Evolutionary conservation across 2,113 vertebrate species (phyloP).

Genomic region (Cavia aperea): DNA sequence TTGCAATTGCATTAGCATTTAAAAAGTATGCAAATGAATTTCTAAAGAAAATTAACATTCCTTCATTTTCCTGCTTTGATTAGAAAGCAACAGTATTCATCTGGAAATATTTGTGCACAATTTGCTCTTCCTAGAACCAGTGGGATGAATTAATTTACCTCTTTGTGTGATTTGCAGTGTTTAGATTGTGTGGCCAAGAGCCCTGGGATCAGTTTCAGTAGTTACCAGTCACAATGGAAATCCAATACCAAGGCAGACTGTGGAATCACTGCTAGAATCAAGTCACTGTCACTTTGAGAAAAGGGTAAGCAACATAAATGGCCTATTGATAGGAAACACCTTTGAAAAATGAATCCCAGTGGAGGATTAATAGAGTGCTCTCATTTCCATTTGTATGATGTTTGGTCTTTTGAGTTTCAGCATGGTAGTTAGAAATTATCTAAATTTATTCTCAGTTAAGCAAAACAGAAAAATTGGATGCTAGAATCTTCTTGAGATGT

Average conservation of each 20-base stretch:
- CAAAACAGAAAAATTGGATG: not conserved
- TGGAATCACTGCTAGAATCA: no score
- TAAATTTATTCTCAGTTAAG: not conserved
- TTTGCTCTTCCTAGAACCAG: not conserved
- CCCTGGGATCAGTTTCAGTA: constrained; percentile 50
- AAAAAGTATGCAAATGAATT: constrained; percentile 13
- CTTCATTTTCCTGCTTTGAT: constrained; percentile 7
- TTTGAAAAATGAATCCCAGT: constrained; percentile 44
- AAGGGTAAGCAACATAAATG: no score
- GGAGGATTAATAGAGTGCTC: constrained; percentile 22
- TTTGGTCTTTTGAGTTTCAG: not conserved
- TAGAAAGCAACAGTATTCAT: constrained; percentile 31
- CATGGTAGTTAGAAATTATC: not conserved
- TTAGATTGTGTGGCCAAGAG: not conserved
- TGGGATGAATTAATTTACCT: not conserved
- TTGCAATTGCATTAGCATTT: constrained; percentile 30
- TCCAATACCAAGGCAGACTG: no score
- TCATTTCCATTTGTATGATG: constrained; percentile 22
- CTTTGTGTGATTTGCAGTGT: not conserved
- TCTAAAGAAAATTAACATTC: constrained; percentile 31
- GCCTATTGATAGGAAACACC: constrained; percentile 28
- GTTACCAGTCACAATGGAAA: constrained; percentile 23
- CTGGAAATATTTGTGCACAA: not conserved
- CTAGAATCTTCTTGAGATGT: constrained; percentile 5
- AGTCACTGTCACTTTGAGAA: no score